These are phyloP conservation scores for Rhopalosiphum nymphaeae DNA, from an alignment of 2,888 invertebrate species.

Conservation along the genomic window DNA sequence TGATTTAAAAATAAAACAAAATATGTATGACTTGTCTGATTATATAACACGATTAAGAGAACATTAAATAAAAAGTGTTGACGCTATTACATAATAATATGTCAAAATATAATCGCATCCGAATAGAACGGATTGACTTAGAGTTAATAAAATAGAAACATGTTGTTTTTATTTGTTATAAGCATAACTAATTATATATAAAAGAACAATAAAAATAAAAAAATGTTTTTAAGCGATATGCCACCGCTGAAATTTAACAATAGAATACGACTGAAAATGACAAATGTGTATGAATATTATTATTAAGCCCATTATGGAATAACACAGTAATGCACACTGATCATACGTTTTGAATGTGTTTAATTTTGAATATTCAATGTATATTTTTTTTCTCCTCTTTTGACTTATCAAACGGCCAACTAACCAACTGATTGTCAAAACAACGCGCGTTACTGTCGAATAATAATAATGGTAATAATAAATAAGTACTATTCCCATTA, in stretches of 20 bases:
- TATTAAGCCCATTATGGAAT: not conserved
- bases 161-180: not conserved
- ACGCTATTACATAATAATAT: not conserved
- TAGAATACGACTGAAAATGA: not conserved
- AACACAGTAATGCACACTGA: not conserved
- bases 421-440: slow-evolving; percentile 15
- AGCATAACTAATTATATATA: not conserved
- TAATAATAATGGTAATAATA: not conserved
- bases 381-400: not conserved
- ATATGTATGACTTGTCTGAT: not conserved
- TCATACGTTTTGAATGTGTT: not conserved
- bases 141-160: not conserved
- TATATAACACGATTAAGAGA: not conserved
- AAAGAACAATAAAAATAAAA: not conserved
- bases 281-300: not conserved
- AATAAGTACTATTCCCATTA: slow-evolving; percentile 5
- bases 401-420: not conserved
- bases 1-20: not conserved
- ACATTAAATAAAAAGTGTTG: not conserved
- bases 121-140: not conserved
- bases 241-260: not conserved
- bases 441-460: not conserved
- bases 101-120: no score
- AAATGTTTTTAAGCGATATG: not conserved
- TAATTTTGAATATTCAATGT: not conserved